A percentile compares a stretch with the other conserved stretches of the same genome.
These are phyloP conservation scores for Pherbina coryleti DNA, from an alignment of 2,888 invertebrate genomes.

Conservation along the genomic window DNA sequence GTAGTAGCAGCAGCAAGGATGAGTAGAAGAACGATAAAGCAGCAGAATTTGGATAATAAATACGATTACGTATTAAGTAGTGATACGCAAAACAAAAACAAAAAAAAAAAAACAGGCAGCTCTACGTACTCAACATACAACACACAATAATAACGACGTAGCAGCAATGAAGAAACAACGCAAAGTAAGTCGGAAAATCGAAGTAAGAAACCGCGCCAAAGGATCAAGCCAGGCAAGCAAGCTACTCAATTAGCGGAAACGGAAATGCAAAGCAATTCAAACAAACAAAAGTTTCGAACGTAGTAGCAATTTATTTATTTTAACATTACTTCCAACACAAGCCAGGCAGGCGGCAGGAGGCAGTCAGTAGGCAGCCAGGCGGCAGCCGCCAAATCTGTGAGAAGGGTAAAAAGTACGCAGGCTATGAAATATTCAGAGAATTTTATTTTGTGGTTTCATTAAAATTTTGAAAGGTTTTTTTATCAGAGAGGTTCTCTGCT, in stretches of 20 bases:
- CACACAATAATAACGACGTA: background rate
- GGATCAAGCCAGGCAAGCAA: conserved; percentile 24
- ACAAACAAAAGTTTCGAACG: conserved; percentile 34
- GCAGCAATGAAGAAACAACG: background rate
- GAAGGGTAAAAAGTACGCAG: conserved; percentile 7
- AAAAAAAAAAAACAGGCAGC: background rate
- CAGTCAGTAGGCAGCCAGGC: background rate
- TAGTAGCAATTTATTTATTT: conserved; percentile 41
- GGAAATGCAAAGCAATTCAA: conserved; percentile 56
- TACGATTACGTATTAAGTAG: conserved; percentile 4
- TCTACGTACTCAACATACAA: background rate
- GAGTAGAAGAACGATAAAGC: conserved; percentile 27
- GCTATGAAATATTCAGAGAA: background rate
- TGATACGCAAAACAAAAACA: too few relatives aligned
- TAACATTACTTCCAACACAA: background rate
- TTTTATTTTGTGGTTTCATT: background rate
- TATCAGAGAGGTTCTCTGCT: background rate
- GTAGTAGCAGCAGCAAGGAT: background rate
- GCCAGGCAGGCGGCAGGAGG: background rate
- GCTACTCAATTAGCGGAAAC: conserved; percentile 61
- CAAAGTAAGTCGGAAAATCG: background rate
- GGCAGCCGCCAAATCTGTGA: background rate
- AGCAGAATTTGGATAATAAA: background rate
- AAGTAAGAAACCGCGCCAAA: conserved; percentile 1
- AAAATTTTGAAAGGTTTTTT: background rate